phyloP scores from a whole-genome alignment of 1,140 invertebrate genomes.

The Muscidifurax raptorellus region DNA sequence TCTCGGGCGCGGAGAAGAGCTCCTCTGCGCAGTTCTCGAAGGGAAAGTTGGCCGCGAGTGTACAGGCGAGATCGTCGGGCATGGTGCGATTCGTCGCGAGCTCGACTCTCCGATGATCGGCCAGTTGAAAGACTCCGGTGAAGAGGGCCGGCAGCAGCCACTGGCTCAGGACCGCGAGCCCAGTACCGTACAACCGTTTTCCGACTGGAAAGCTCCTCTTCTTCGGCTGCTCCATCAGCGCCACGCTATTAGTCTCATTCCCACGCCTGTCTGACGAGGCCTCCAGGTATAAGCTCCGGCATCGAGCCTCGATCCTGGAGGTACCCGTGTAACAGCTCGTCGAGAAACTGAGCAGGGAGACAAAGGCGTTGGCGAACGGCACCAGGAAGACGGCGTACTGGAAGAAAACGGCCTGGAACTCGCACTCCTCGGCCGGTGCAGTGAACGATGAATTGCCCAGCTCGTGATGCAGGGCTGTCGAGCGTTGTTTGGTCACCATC shows the following conservation, averaged over 20 bases:
- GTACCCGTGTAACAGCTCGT: neutral
- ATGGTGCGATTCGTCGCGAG: neutral
- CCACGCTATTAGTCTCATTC: no score
- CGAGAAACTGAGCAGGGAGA: neutral
- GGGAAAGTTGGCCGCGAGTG: slow-evolving; percentile 4
- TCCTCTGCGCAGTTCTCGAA: slow-evolving; percentile 1
- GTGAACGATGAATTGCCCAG: no score
- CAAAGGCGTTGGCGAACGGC: slow-evolving; percentile 1
- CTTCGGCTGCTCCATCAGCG: neutral
- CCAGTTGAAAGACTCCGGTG: neutral
- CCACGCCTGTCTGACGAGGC: no score
- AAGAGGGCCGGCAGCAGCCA: neutral
- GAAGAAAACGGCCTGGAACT: neutral
- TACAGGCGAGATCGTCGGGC: neutral
- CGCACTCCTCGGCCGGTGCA: neutral
- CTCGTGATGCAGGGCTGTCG: neutral
- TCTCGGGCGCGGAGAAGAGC: neutral
- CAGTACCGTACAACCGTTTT: no score
- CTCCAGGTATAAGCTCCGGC: neutral
- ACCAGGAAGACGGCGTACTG: neutral
- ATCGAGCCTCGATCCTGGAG: neutral
- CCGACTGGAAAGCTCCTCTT: neutral
- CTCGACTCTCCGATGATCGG: neutral
- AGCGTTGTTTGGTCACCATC: no score
- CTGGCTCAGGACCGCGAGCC: neutral